phyloP scores from a whole-genome alignment of 2,888 invertebrate species.

The Stratiomys singularior region DNA sequence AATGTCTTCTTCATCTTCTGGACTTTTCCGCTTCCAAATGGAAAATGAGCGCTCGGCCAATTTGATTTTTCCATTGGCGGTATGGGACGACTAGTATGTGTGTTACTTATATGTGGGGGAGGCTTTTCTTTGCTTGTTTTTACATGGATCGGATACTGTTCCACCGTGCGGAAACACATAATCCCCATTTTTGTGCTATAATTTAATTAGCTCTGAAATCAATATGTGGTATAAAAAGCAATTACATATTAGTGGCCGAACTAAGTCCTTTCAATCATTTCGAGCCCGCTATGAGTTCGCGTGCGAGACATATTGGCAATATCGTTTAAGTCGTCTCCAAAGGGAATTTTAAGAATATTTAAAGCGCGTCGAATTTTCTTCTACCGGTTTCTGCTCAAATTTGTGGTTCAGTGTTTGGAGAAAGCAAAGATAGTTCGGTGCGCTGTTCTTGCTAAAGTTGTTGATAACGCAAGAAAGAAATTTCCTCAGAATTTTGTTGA shows the following conservation, averaged over 20 bases:
- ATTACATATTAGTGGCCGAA: constrained; percentile 14
- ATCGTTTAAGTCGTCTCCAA: constrained; percentile 27
- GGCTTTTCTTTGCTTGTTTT: constrained; percentile 6
- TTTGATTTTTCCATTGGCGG: not conserved
- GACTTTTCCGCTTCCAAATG: not conserved
- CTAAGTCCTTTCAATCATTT: constrained; percentile 36
- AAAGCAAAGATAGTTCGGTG: not conserved
- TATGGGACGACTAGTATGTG: not conserved
- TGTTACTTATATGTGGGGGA: no score
- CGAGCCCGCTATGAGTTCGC: constrained; percentile 30
- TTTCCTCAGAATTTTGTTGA: no score
- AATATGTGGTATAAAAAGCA: constrained; percentile 44
- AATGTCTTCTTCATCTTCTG: constrained; percentile 16
- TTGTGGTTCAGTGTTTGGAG: not conserved
- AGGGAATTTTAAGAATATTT: constrained; percentile 24
- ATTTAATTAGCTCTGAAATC: constrained; percentile 44
- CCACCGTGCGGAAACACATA: constrained; percentile 39
- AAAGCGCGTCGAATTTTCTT: not conserved
- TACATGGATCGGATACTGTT: constrained; percentile 17
- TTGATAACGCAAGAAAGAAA: no score
- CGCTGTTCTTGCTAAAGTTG: not conserved
- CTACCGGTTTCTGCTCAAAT: not conserved
- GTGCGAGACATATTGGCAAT: constrained; percentile 29
- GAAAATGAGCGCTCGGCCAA: not conserved
- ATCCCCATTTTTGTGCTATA: constrained; percentile 42